phyloP scores from a whole-genome alignment of 2,797 vertebrate genomes.

The Dendrocincla fuliginosa region DNA sequence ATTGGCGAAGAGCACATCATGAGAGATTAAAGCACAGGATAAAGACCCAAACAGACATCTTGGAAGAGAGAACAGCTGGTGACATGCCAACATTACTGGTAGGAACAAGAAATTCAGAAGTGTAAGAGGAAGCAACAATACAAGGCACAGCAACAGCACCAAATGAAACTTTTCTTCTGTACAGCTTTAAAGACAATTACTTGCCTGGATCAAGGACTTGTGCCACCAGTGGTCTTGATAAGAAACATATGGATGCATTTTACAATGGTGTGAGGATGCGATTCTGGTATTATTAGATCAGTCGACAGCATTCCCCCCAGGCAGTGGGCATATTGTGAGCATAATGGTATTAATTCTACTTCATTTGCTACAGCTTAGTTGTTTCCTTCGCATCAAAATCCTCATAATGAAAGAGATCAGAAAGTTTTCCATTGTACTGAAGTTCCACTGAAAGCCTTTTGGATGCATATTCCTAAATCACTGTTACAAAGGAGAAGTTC shows the following conservation, averaged over 20 bases:
- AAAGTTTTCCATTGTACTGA: neutral
- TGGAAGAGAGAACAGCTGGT: neutral
- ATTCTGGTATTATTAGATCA: constrained; percentile 62
- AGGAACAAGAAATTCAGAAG: neutral
- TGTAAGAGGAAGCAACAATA: constrained; percentile 11
- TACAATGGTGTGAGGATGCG: constrained; percentile 53
- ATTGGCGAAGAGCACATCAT: neutral
- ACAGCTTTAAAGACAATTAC: constrained; percentile 50
- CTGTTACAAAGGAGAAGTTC: neutral
- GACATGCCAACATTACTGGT: neutral
- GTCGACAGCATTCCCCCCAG: neutral
- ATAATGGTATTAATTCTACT: constrained; percentile 70
- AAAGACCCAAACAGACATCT: neutral
- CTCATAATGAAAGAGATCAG: constrained; percentile 29
- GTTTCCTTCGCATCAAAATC: constrained; percentile 23
- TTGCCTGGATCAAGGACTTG: constrained; percentile 61
- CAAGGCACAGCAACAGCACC: neutral
- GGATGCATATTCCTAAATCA: neutral
- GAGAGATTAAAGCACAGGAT: neutral
- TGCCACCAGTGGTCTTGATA: constrained; percentile 56
- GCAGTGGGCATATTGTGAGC: constrained; percentile 52
- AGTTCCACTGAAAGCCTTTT: neutral
- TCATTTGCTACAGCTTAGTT: constrained; percentile 58
- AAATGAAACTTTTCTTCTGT: constrained; percentile 41
- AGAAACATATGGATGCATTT: constrained; percentile 62